phyloP scores from a whole-genome alignment of 2,888 invertebrate species.

The Apamea monoglypha region DNA sequence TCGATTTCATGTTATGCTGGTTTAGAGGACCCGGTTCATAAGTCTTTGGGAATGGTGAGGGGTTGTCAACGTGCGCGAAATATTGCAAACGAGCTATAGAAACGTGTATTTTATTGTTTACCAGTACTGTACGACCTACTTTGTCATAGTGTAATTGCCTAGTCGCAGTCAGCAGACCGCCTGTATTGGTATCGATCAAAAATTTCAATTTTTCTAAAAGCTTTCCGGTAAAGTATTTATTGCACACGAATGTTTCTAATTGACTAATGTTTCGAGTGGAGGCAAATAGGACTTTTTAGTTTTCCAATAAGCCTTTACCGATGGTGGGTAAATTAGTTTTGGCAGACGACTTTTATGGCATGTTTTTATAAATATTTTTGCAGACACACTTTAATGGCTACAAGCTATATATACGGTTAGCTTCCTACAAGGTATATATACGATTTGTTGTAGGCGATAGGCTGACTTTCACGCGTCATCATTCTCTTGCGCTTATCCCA shows the following conservation, averaged over 20 bases:
- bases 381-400: not conserved
- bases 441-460: not conserved
- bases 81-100: constrained; percentile 63
- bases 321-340: not conserved
- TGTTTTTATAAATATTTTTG: too few relatives aligned
- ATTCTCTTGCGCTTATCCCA: too few relatives aligned
- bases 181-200: constrained; percentile 23
- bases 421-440: too few relatives aligned
- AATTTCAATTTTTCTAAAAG: constrained; percentile 60
- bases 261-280: constrained; percentile 9
- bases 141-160: constrained; percentile 43
- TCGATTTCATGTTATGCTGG: constrained; percentile 56
- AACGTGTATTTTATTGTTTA: constrained; percentile 64
- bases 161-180: not conserved
- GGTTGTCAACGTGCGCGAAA: constrained; percentile 64
- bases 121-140: constrained; percentile 32
- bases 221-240: constrained; percentile 24
- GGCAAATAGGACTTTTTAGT: constrained; percentile 28
- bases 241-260: constrained; percentile 35
- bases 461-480: too few relatives aligned
- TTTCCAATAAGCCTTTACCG: constrained; percentile 10
- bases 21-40: constrained; percentile 52
- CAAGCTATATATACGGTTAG: too few relatives aligned
- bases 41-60: constrained; percentile 62
- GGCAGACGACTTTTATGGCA: constrained; percentile 4